Evolutionary conservation across 2,888 invertebrate genomes (phyloP).

Genomic region (Acanthosepion lycidas): DNA sequence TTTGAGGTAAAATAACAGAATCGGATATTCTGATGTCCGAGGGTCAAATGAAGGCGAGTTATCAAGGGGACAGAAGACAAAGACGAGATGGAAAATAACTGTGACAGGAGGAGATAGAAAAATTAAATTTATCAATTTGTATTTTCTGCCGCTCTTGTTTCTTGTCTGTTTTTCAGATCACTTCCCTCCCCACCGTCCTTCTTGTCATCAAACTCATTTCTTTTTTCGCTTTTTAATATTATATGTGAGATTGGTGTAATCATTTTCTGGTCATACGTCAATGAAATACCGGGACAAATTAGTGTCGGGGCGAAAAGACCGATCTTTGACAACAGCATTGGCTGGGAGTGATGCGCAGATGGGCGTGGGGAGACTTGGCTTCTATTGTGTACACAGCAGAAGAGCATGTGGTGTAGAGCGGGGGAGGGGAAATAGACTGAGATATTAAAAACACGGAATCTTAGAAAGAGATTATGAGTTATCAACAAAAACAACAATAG

Average conservation of each 20-base stretch:
- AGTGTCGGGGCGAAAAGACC: background rate
- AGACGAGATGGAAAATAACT: background rate
- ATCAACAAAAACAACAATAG: too few relatives aligned
- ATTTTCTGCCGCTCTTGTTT: background rate
- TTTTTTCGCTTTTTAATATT: background rate
- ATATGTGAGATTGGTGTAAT: background rate
- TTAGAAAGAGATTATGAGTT: background rate
- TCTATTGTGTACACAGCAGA: background rate
- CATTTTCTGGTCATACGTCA: slow-evolving; percentile 33
- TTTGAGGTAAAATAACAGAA: background rate
- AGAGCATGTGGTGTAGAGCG: too few relatives aligned
- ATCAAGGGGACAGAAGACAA: background rate
- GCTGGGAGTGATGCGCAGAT: background rate
- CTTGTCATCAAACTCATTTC: background rate
- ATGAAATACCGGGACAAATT: background rate
- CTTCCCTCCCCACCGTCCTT: background rate
- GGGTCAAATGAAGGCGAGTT: background rate
- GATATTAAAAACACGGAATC: background rate
- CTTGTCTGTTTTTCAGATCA: background rate
- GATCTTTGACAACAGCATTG: background rate
- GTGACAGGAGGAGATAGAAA: slow-evolving; percentile 2
- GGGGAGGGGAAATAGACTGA: background rate
- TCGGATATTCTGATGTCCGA: background rate
- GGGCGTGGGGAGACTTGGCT: background rate
- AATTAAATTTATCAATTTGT: slow-evolving; percentile 23